Conservation (phyloP, 1,140 invertebrate genomes). For the Ectropis grisescens region DNA sequence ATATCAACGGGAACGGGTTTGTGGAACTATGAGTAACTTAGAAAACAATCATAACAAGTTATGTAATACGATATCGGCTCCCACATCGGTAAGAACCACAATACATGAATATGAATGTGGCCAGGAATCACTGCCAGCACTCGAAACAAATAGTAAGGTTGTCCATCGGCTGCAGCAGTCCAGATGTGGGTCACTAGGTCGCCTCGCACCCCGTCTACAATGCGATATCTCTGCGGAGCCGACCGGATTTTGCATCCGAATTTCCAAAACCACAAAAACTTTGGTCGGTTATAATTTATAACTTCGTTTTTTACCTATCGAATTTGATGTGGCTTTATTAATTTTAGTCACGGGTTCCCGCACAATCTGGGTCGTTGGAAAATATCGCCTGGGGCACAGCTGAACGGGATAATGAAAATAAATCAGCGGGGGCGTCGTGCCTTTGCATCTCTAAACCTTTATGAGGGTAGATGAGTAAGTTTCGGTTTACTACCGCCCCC, state of each 20-base stretch:
- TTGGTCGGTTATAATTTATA: constrained; percentile 5
- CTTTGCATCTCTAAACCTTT: constrained; percentile 37
- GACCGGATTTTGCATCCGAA: constrained; percentile 38
- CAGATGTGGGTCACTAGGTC: constrained; percentile 56
- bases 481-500: too few species aligned
- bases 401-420: constrained; percentile 41
- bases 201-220: constrained; percentile 53
- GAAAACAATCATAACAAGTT: neutral
- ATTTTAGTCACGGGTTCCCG: constrained; percentile 20
- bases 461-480: too few species aligned
- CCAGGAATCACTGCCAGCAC: constrained; percentile 50
- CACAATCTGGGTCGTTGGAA: constrained; percentile 16
- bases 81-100: neutral
- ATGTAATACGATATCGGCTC: constrained; percentile 3
- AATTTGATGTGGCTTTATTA: constrained; percentile 17
- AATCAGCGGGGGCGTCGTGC: constrained; percentile 28
- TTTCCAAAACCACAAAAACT: constrained; percentile 15
- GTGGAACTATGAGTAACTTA: neutral
- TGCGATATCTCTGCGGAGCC: constrained; percentile 56
- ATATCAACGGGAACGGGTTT: neutral
- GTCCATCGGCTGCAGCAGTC: constrained; percentile 52
- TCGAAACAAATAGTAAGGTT: constrained; percentile 55
- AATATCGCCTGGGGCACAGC: constrained; percentile 17
- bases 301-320: constrained; percentile 9
- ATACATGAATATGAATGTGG: constrained; percentile 42